Conservation (phyloP, 2,888 invertebrate genomes). For the Drosophila koepferae region DNA sequence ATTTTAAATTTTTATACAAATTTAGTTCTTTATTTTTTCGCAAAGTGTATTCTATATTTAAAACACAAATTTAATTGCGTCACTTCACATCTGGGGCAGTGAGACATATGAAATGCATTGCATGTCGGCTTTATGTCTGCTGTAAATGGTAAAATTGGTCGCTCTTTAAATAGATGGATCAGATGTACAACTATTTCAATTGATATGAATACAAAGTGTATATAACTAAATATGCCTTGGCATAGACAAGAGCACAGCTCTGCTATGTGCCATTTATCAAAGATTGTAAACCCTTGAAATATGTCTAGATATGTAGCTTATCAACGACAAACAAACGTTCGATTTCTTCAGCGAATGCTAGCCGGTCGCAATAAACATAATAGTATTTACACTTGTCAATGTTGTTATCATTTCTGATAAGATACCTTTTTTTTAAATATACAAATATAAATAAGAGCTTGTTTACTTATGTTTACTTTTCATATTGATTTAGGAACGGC, state of each 20-base stretch:
- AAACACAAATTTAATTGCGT: slow-evolving; percentile 1
- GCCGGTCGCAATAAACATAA: neutral
- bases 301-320: neutral
- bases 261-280: neutral
- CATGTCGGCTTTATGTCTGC: slow-evolving; percentile 5
- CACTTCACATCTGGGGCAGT: slow-evolving; percentile 32
- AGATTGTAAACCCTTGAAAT: neutral
- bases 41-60: slow-evolving; percentile 25
- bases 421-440: neutral
- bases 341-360: neutral
- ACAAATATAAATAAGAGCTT: neutral
- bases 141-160: neutral
- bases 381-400: neutral
- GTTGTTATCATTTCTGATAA: neutral
- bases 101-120: slow-evolving; percentile 8
- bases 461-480: neutral
- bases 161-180: slow-evolving; percentile 1
- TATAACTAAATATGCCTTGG: neutral
- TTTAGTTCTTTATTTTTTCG: neutral
- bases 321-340: neutral
- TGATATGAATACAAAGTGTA: neutral
- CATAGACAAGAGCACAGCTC: neutral
- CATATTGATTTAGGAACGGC: neutral
- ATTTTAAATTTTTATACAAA: neutral
- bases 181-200: neutral